These are phyloP conservation scores for Amphipyra berbera DNA, from an alignment of 2,888 invertebrate species.

Conservation along the genomic window DNA sequence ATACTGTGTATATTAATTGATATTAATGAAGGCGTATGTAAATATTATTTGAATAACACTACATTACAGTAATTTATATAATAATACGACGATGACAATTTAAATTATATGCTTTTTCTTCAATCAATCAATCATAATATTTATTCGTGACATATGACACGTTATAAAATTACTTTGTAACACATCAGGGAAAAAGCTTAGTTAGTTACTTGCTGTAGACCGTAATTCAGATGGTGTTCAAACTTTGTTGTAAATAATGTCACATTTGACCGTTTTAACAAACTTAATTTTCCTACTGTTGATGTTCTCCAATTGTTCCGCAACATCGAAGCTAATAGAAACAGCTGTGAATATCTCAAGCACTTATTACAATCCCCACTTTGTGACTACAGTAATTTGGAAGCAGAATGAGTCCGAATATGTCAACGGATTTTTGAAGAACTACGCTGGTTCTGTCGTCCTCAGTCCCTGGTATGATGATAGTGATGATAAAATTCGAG, in stretches of 20 bases:
- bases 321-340: slow-evolving; percentile 49
- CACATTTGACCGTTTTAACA: neutral
- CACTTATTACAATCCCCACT: slow-evolving; percentile 58
- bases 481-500: slow-evolving; percentile 34
- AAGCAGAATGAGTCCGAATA: slow-evolving; percentile 45
- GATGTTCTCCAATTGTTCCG: slow-evolving; percentile 4
- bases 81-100: slow-evolving; percentile 4
- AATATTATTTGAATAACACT: slow-evolving; percentile 19
- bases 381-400: slow-evolving; percentile 68
- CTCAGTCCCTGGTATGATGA: slow-evolving; percentile 51
- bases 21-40: slow-evolving; percentile 7
- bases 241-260: slow-evolving; percentile 24
- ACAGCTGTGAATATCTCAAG: slow-evolving; percentile 64
- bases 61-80: slow-evolving; percentile 2
- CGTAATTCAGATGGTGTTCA: neutral
- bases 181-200: neutral
- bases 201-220: neutral
- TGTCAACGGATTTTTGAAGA: slow-evolving; percentile 60
- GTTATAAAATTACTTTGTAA: neutral
- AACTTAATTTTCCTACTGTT: slow-evolving; percentile 14
- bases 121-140: too few species aligned
- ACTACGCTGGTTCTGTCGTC: slow-evolving; percentile 62
- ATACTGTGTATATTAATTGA: neutral
- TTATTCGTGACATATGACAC: neutral
- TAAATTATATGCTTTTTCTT: slow-evolving; percentile 20